These are phyloP conservation scores for Zophobas morio DNA, from an alignment of 1,140 invertebrate genomes.

Conservation along the genomic window DNA sequence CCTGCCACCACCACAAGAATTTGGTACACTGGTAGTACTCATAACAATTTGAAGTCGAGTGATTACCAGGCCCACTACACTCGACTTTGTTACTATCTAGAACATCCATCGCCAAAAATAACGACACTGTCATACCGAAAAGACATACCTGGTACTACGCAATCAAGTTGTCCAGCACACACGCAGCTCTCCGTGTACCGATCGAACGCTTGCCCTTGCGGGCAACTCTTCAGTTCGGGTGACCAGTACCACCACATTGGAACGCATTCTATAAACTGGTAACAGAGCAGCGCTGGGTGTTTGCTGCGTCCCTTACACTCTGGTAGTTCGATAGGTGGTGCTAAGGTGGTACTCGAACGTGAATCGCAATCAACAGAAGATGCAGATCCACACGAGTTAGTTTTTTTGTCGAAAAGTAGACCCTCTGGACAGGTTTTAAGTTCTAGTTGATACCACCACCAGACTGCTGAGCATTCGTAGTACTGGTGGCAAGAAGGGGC, in stretches of 20 bases:
- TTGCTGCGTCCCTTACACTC: constrained; percentile 8
- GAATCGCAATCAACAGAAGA: not conserved
- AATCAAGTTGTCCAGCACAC: not conserved
- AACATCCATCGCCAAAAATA: not conserved
- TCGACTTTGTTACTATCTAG: not conserved
- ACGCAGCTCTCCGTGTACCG: not conserved
- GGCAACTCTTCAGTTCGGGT: not conserved
- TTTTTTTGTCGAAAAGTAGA: not conserved
- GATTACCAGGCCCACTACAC: not conserved
- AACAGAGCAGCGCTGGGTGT: constrained; percentile 17
- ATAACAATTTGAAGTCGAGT: not conserved
- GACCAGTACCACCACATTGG: constrained; percentile 15
- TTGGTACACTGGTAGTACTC: constrained; percentile 1
- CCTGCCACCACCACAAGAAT: constrained; percentile 1
- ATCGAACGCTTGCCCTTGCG: constrained; percentile 18
- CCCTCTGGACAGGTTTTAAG: constrained; percentile 11
- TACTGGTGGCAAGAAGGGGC: constrained; percentile 1
- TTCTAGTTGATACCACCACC: not conserved
- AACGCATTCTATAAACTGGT: constrained; percentile 38
- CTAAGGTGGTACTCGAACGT: not conserved
- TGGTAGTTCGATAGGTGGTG: not conserved
- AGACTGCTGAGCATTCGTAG: not conserved
- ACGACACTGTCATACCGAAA: not conserved
- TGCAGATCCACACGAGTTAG: not conserved
- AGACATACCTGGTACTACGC: not conserved